Base-by-base conservation (phyloP, 2,113 vertebrate species). In the Sciurus niger region DNA sequence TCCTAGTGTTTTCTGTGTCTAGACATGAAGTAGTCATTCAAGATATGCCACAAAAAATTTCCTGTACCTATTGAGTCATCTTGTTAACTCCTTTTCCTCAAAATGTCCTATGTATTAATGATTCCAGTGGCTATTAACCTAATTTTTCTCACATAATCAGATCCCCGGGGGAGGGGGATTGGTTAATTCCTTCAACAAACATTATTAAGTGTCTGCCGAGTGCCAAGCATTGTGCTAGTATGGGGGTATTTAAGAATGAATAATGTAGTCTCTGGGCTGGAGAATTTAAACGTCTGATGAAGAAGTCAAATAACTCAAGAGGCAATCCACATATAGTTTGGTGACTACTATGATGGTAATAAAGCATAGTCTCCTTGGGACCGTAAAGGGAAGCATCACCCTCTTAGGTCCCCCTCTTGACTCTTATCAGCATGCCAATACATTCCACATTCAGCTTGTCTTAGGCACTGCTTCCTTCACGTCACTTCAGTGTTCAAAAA, bases 41-140 rank as follows among this genome's bases (percentile, higher is more conserved):
- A 30, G 30, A 92, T 7, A 60, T 89, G 48, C 67, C 85, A 80
- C n/a, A 8, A 89, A 88, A 68, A 6, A 53, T 97, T 73, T 92
- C 46, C 46, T 89, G 1, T 78, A 67, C 73, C 18, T 46, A 28
- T 92, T 65, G 90, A 92, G 32, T 84, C 55, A 63, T 76, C 48
- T 89, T 67, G n/a, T 95, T 95, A 83, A 74, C 32, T 94, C 28
- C 25, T 92, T 95, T 92, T 95, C 43, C 32, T 89, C 32, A 92
- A 77, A 97, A 73, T 89, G 53, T 85, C 22, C 20, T 93, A 76
- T 86, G 40, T 83, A 34, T 48, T 58, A 91, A 63, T 87, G 48
- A 37, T 96, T 94, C 58, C 24, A 84, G 2, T 90, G 58, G 48
- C 51, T 84, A 9, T 58, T 37, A 80, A 48, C 60, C 58, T 74